Percentiles rank a stretch among this genome's conserved stretches.
Conservation (phyloP, 2,113 vertebrate species). For the Todiramphus saurophagus region DNA sequence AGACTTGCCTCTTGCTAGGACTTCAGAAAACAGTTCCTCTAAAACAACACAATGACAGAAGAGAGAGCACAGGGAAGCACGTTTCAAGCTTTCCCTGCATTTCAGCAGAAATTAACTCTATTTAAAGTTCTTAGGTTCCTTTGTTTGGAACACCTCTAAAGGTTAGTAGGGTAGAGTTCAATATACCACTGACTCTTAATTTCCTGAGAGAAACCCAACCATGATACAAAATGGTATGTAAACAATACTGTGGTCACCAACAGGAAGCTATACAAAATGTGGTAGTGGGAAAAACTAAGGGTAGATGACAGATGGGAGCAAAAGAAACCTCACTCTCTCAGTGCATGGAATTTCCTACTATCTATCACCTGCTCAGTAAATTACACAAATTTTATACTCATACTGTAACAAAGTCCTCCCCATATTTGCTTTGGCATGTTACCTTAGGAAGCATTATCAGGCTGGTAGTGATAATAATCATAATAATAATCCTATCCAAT, state of each 20-base stretch:
- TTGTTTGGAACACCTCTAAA: background rate
- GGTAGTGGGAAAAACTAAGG: background rate
- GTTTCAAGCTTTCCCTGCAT: background rate
- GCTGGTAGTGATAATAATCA: background rate
- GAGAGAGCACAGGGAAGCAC: background rate
- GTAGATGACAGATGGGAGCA: background rate
- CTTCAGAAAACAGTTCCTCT: background rate
- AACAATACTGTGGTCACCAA: slow-evolving; percentile 29
- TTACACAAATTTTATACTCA: background rate
- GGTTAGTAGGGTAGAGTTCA: slow-evolving; percentile 20
- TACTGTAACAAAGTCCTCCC: background rate
- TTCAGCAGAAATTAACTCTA: background rate
- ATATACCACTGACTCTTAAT: background rate
- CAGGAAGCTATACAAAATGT: slow-evolving; percentile 15
- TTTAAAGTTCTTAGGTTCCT: background rate
- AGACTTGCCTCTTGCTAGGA: background rate
- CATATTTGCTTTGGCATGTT: background rate
- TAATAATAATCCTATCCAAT: background rate
- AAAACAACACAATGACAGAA: background rate
- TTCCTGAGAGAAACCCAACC: slow-evolving; percentile 20
- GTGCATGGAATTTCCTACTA: background rate
- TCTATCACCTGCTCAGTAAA: background rate
- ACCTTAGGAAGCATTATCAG: background rate
- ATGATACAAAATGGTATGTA: background rate
- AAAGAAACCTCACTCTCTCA: background rate